These are phyloP conservation scores for Chiloscyllium punctatum DNA, from an alignment of 2,797 vertebrate species.

Conservation along the genomic window DNA sequence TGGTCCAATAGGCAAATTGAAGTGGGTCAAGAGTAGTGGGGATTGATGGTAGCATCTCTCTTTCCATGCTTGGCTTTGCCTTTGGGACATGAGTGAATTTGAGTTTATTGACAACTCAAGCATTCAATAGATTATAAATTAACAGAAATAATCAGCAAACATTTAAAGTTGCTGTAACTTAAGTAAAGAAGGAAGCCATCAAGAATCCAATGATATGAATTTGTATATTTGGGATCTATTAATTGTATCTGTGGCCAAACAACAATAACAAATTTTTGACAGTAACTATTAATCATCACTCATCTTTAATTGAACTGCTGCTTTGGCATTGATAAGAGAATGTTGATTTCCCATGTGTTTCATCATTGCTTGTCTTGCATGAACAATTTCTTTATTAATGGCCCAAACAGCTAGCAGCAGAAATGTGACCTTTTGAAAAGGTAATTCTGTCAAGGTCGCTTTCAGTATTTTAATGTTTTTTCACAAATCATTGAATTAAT, in stretches of 20 bases:
- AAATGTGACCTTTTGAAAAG: not conserved
- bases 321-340: slow-evolving; percentile 1
- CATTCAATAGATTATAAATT: not conserved
- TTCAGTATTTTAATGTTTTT: slow-evolving; percentile 11
- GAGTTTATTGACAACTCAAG: not conserved
- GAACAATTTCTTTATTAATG: not conserved
- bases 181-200: not conserved
- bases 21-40: too few relatives aligned
- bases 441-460: not conserved
- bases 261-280: not conserved
- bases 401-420: not conserved
- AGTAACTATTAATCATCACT: not conserved
- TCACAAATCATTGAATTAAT: slow-evolving; percentile 9
- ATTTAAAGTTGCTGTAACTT: not conserved
- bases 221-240: not conserved
- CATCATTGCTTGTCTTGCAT: not conserved
- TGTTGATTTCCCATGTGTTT: not conserved
- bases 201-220: not conserved
- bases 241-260: not conserved
- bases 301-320: not conserved
- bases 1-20: too few relatives aligned
- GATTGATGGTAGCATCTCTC: not conserved
- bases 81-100: not conserved
- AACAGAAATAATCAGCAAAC: not conserved
- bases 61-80: not conserved